phyloP scores from a whole-genome alignment of 2,797 vertebrate species.

The Sebastes diaconus region DNA sequence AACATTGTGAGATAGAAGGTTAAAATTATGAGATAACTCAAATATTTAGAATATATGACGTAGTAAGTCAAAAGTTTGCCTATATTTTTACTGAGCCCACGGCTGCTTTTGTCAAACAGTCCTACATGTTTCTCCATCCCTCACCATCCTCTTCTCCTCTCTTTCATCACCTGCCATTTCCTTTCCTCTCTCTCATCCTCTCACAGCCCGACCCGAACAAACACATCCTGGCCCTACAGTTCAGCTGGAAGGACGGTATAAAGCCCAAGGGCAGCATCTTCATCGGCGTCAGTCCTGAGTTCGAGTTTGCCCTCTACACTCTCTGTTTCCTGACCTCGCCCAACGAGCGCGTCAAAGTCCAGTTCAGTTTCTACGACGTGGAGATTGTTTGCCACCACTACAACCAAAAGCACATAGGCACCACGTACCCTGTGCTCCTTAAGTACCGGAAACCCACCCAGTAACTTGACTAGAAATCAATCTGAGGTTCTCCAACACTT shows the following conservation, averaged over 20 bases:
- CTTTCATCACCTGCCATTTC: not conserved
- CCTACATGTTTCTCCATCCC: not conserved
- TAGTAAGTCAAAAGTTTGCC: not conserved
- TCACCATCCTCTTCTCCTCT: not conserved
- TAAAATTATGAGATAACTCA: too few species aligned
- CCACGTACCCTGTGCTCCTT: conserved; percentile 85
- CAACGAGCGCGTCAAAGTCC: conserved; percentile 82
- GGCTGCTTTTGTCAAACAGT: not conserved
- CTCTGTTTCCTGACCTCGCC: conserved; percentile 85
- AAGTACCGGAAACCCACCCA: conserved; percentile 64
- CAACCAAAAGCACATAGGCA: conserved; percentile 86
- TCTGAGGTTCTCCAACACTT: conserved; percentile 17
- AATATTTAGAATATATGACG: too few species aligned
- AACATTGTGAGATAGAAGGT: too few species aligned
- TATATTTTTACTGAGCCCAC: not conserved
- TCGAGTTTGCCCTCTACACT: conserved; percentile 86
- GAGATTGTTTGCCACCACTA: conserved; percentile 87
- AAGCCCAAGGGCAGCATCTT: conserved; percentile 88
- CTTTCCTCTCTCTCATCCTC: not conserved
- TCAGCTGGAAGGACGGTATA: conserved; percentile 87
- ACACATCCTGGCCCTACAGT: conserved; percentile 86
- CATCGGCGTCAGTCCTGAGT: conserved; percentile 86
- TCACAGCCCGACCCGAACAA: conserved; percentile 84
- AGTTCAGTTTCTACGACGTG: conserved; percentile 84
- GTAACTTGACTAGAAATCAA: conserved; percentile 13